These are phyloP conservation scores for Rhagonycha lutea DNA, from an alignment of 2,888 invertebrate genomes.

Conservation along the genomic window DNA sequence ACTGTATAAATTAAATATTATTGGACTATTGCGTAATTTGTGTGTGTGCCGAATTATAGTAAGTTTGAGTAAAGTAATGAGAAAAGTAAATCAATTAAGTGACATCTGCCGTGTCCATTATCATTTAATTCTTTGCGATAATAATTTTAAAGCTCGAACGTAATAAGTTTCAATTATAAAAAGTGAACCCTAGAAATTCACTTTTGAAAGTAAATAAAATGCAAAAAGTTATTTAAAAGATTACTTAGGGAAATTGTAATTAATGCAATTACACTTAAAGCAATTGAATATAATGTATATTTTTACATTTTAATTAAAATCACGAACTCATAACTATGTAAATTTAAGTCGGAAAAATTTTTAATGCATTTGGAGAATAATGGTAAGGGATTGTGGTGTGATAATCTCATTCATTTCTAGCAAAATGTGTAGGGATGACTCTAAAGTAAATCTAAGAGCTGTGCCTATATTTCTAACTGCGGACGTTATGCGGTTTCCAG, in stretches of 20 bases:
- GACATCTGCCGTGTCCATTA: not conserved
- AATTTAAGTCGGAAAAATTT: not conserved
- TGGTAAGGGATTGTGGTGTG: constrained; percentile 8
- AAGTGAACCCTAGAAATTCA: not conserved
- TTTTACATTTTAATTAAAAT: not conserved
- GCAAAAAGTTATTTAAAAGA: not conserved
- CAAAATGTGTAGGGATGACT: constrained; percentile 17
- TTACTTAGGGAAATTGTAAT: not conserved
- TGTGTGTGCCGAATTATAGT: no score
- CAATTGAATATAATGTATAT: not conserved
- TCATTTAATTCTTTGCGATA: not conserved
- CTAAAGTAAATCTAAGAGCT: constrained; percentile 30
- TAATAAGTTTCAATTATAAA: not conserved
- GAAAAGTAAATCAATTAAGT: not conserved
- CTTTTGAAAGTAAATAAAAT: not conserved
- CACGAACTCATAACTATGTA: not conserved
- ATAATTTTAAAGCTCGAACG: not conserved
- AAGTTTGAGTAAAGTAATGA: not conserved
- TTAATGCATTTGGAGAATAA: not conserved
- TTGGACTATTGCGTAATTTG: no score
- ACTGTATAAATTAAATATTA: no score
- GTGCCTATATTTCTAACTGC: constrained; percentile 36
- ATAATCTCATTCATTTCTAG: constrained; percentile 19
- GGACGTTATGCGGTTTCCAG: constrained; percentile 44
- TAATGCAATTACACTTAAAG: not conserved